A percentile compares a stretch with the other conserved stretches of the same genome.
These are phyloP conservation scores for Brienomyrus longianalis DNA, from an alignment of 2,113 vertebrate genomes.

Conservation along the genomic window DNA sequence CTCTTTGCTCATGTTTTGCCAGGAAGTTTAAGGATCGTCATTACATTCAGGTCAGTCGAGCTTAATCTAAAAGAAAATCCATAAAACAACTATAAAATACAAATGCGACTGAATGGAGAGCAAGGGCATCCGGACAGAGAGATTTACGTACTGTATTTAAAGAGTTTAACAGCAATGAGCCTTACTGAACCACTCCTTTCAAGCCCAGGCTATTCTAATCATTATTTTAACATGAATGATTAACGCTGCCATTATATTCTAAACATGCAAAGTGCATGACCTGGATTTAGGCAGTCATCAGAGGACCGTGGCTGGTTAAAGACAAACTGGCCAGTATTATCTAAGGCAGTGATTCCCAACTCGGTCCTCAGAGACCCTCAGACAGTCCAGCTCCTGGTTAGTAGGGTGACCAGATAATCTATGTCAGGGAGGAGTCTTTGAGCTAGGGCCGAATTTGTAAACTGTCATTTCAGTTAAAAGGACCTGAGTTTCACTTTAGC, in stretches of 20 bases:
- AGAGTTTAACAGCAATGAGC: not conserved
- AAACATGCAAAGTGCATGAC: not conserved
- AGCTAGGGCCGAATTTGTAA: not conserved
- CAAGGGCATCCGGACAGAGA: not conserved
- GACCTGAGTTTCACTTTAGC: not conserved
- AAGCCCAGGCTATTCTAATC: not conserved
- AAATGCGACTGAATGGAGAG: not conserved
- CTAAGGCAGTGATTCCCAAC: not conserved
- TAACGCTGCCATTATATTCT: not conserved
- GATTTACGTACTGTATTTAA: slow-evolving; percentile 1
- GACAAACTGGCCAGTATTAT: not conserved
- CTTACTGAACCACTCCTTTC: not conserved
- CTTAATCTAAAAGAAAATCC: not conserved
- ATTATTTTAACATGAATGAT: not conserved
- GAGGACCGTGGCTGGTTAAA: not conserved
- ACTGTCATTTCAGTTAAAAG: not conserved
- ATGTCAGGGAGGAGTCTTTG: not conserved
- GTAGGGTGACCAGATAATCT: not conserved
- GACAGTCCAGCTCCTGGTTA: not conserved
- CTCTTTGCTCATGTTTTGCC: not conserved
- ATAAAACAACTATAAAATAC: slow-evolving; percentile 2
- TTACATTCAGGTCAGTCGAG: not conserved
- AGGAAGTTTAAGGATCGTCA: not conserved
- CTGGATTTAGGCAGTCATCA: not conserved
- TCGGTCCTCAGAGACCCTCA: not conserved